Evolutionary conservation across 2,113 vertebrate species (phyloP), one percentile per base, ranked within the genome.

Genomic region (Ctenomys sociabilis): DNA sequence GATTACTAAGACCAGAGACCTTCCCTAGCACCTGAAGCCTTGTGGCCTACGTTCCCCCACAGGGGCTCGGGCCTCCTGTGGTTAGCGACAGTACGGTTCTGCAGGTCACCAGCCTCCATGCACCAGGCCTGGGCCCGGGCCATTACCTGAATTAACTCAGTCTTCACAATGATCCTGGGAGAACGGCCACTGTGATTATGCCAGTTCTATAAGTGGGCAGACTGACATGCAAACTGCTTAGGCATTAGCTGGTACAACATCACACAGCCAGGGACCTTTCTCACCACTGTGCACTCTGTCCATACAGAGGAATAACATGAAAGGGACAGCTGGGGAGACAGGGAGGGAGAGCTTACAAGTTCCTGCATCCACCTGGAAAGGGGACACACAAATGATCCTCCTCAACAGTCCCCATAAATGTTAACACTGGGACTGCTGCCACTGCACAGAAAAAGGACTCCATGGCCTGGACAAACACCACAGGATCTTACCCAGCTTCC

Each of bases 251-350:
- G 43, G 68, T 37, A 37, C 16, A 1, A 45, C n/a, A 40, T 83
- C 73, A 83, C 54, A n/a, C 19, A 64, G 66, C 78, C 83, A 61
- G 90, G 49, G 70, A 63, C 19, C 5, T 35, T 26, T 37, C 45
- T 32, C n/a, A 32, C 30, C 32, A 30, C 57, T 7, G 0, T 1
- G 12, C 0, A 30, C 17, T 9, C 70, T 70, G 75, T 40, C 73
- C 43, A 14, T 2, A 17, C 0, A 37, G 35, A 75, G 35, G 19
- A 7, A 24, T 0, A 0, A 9, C 5, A 32, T 4, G 11, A 2
- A 6, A 19, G 35, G 59, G 24, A 3, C 1, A 0, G 54, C 80
- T 30, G 37, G n/a, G 64, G 21, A 2, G 0, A 45, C 40, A 40
- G 24, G 61, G 49, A 8, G 57, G 52, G 43, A 77, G 11, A 13